Evolutionary conservation across 1,140 invertebrate species (phyloP).

Genomic region (Ganaspis sp.): DNA sequence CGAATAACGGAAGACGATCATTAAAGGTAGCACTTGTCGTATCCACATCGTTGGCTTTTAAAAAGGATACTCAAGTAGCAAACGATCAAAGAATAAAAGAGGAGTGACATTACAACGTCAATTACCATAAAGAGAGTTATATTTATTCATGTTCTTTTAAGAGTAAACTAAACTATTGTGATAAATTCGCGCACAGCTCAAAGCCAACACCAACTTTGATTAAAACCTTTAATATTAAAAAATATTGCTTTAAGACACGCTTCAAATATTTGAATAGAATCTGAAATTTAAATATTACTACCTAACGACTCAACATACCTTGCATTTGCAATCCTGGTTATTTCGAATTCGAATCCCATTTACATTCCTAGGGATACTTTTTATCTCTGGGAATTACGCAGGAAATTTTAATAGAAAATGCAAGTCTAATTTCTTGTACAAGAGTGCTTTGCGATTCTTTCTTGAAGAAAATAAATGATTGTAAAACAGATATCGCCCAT

Average conservation of each 20-base stretch:
- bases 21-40: slow-evolving; percentile 23
- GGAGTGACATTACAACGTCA: background rate
- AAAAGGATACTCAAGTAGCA: background rate
- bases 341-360: slow-evolving; percentile 1
- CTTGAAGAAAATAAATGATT: no score
- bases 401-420: background rate
- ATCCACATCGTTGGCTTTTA: slow-evolving; percentile 7
- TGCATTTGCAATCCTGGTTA: background rate
- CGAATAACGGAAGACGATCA: slow-evolving; percentile 24
- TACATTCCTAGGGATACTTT: background rate
- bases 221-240: background rate
- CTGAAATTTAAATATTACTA: slow-evolving; percentile 18
- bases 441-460: no score
- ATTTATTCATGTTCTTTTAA: slow-evolving; percentile 1
- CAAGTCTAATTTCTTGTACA: no score
- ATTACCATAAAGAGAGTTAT: slow-evolving; percentile 11
- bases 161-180: background rate
- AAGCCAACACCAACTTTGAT: background rate
- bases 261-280: background rate
- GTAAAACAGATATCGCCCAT: no score
- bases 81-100: slow-evolving; percentile 19
- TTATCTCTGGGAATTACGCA: background rate
- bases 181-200: background rate
- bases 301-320: background rate
- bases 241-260: background rate